Evolutionary conservation across 2,797 vertebrate genomes (phyloP), one percentile per base, ranked within the genome.

Genomic region (Meriones psammophilus): DNA sequence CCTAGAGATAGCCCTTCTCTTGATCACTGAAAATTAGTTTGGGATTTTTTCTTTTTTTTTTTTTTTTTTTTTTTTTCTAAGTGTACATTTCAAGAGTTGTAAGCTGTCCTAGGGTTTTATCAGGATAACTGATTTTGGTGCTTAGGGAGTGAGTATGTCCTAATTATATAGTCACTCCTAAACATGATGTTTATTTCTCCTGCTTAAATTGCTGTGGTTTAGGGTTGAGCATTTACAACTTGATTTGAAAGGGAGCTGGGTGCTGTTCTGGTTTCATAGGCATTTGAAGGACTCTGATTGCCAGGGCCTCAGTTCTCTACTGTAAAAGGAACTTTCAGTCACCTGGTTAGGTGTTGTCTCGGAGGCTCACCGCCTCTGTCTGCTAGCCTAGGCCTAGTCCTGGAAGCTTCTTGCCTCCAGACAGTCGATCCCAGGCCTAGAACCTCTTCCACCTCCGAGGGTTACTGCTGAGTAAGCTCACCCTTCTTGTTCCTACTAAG

Each of bases 11-110:
- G 1, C 56, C 78, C 62, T 95, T 95, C 89, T 96, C 91, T 74
- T 71, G 88, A 94, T 94, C 95, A 97, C 88, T 88, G 97, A 97
- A 97, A 97, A 96, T 97, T 97, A 97, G 95, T 96, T 97, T 96
- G 15, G 74, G 81, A 66, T 96, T 96, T 94, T 91, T 85, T 95
- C n/a, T 92, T 50, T 9, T 50, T 50, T 50, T 1, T 50, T 50
- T 50, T 8, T 39, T 39, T 92, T 50, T 8, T 50, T 50, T 50
- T 1, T 50, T 95, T 95, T 96, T 56, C 92, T 92, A 93, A 97
- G 90, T 79, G 79, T 92, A 78, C 87, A 97, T 96, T 97, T 97
- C 88, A 83, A 95, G 94, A 95, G 92, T 92, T 71, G 92, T 97
- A 94, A 97, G 91, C 77, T 14, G 10, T 97, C 77, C 78, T 91